Percentiles rank a stretch among this genome's conserved stretches.
These are phyloP conservation scores for Uloborus plumipes DNA, from an alignment of 2,888 invertebrate genomes.

Conservation along the genomic window DNA sequence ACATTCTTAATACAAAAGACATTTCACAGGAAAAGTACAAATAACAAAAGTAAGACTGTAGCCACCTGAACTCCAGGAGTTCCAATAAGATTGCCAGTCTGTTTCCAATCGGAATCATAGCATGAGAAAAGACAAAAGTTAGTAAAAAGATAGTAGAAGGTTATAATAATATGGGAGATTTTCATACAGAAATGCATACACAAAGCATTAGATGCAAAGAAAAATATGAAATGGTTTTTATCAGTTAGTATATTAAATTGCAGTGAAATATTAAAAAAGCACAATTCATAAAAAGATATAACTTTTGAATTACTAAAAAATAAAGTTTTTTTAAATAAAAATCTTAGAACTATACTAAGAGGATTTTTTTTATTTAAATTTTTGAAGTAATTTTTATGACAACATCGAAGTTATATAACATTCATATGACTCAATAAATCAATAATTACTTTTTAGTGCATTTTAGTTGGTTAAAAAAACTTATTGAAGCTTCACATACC, in stretches of 20 bases:
- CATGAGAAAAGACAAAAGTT: conserved; percentile 53
- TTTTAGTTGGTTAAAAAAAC: neutral
- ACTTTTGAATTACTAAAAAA: too few relatives aligned
- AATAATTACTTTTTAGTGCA: too few relatives aligned
- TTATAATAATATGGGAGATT: conserved; percentile 20
- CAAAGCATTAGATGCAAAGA: conserved; percentile 3
- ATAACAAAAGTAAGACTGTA: conserved; percentile 40
- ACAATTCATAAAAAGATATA: too few relatives aligned
- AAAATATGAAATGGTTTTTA: neutral
- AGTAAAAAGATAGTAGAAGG: conserved; percentile 39
- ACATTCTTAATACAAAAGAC: too few relatives aligned
- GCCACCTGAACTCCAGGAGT: conserved; percentile 70
- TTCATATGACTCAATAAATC: too few relatives aligned
- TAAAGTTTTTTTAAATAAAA: too few relatives aligned
- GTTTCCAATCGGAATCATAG: conserved; percentile 43
- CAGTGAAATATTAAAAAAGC: too few relatives aligned
- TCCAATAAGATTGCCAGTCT: conserved; percentile 66
- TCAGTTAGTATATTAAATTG: too few relatives aligned
- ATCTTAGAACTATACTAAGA: too few relatives aligned
- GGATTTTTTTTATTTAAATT: too few relatives aligned
- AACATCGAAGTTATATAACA: too few relatives aligned
- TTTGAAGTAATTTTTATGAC: too few relatives aligned
- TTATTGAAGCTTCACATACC: conserved; percentile 32
- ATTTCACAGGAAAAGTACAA: conserved; percentile 9
- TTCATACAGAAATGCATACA: neutral